Base-by-base conservation (phyloP, 2,888 invertebrate species). In the Cerceris rybyensis region DNA sequence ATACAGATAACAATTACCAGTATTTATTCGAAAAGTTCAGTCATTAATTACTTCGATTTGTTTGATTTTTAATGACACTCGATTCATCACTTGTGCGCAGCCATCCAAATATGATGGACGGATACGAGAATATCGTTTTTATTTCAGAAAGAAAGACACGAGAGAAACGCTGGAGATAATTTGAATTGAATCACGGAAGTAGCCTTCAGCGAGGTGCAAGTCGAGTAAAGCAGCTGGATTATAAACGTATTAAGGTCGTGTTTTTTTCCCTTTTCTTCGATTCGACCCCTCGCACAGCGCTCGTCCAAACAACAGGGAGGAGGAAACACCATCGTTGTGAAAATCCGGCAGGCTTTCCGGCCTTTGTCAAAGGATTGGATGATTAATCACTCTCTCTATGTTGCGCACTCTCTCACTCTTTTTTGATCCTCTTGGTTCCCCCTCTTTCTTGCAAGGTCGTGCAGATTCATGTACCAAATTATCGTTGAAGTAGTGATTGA, bases 321-420 rank as follows among this genome's bases (percentile, higher is more conserved):
- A 69, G 71, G 69, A 74, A 78, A 80, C 76, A 71, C 58, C 68
- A 63, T 55, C 72, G 70, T 69, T 65, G 82, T 59, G 70, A 82
- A 84, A 84, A 82, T 82, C 78, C 75, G 70, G 46, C 71, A 54
- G 39, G 74, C 75, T 75, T 81, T 76, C 60, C 77, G 75, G 70
- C 63, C 79, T 81, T 84, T 78, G 82, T 83, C 83, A 69, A 80
- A 80, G 75, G 74, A 72, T 76, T 66, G 75, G 76, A 83, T 84
- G 83, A 84, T 84, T 83, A 83, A 84, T 84, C 84, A 72, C 72
- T 28, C 64, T 14, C 43, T 43, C 71, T 43, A 57, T 55, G 71
- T 75, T 72, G 41, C 67, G 41, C 28, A 28, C 28, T 28, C 57
- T 52, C 69, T 66, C 54, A 16, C 17, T 14, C n/a, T 11, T n/a